Evolutionary conservation across 2,888 invertebrate species (phyloP), one percentile per base, ranked within the genome.

Genomic region (Trachelus iudaicus): DNA sequence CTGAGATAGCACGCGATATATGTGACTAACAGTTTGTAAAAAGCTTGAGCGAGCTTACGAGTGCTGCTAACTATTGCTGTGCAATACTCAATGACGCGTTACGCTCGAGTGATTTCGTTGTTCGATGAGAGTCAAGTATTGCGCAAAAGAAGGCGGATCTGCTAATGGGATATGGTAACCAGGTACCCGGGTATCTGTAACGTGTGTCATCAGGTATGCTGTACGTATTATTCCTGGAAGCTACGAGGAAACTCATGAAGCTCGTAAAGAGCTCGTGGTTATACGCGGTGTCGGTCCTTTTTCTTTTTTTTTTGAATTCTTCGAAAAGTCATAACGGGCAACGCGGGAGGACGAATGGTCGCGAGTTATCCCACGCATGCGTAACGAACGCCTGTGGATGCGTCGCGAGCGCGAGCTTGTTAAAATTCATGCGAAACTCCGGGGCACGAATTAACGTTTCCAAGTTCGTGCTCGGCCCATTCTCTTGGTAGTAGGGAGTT

Each of bases 381-480:
- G 40, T 23, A 56, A 56, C 40, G 23, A 23, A 56, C 6, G 40
- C 40, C 40, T 23, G 40, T 56, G 23, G 40, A 56, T 23, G 40
- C 40, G 40, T 56, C 23, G 23, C 9, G 40, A 56, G 23, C 6
- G 6, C 40, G 40, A 56, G 40, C 40, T 56, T 56, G 40, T 56
- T 56, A 56, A 56, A 56, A 56, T 56, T 56, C 40, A 56, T 56
- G 40, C 23, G 40, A 56, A 56, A 56, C 40, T 56, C 40, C 23
- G 40, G 23, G 40, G 9, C 37, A 33, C 35, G 33, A 68, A 30
- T 56, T 69, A 12, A 40, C 37, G 75, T 75, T 75, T n/a, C 34
- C 56, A 75, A 12, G 56, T 40, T 75, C 75, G 75, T 75, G 75
- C 23, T 75, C 69, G 75, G 4, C 69, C 75, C 69, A 4, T 69